phyloP scores from a whole-genome alignment of 2,888 invertebrate genomes.

The Mycalesis mineus region DNA sequence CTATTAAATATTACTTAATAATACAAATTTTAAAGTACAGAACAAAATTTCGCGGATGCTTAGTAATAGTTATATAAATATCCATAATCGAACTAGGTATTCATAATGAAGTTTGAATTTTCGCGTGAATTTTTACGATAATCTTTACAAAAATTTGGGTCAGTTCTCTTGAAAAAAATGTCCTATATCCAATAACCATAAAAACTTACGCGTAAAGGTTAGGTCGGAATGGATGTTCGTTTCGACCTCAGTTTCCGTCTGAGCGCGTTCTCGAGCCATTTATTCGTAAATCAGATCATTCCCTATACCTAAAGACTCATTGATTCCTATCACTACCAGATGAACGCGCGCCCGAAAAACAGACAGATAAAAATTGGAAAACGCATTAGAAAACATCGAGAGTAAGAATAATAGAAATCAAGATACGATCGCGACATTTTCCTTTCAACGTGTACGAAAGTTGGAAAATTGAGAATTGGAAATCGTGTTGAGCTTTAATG shows the following conservation, averaged over 20 bases:
- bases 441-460: background rate
- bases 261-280: conserved; percentile 30
- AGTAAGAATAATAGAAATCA: background rate
- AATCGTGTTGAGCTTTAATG: background rate
- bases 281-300: conserved; percentile 30
- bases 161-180: background rate
- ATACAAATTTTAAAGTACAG: too few relatives aligned
- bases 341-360: conserved; percentile 12
- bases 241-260: conserved; percentile 22
- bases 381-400: background rate
- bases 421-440: background rate
- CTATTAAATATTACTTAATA: too few relatives aligned
- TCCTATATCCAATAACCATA: background rate
- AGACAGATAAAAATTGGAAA: conserved; percentile 1
- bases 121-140: background rate
- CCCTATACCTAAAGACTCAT: conserved; percentile 30
- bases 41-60: too few relatives aligned
- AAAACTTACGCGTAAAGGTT: background rate
- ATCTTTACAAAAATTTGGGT: background rate
- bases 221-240: background rate
- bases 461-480: background rate
- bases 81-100: too few relatives aligned
- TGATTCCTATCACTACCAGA: conserved; percentile 26
- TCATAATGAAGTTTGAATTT: background rate
- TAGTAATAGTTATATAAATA: too few relatives aligned